Base-by-base conservation (phyloP, 2,113 vertebrate genomes). In the Probosciger aterrimus region DNA sequence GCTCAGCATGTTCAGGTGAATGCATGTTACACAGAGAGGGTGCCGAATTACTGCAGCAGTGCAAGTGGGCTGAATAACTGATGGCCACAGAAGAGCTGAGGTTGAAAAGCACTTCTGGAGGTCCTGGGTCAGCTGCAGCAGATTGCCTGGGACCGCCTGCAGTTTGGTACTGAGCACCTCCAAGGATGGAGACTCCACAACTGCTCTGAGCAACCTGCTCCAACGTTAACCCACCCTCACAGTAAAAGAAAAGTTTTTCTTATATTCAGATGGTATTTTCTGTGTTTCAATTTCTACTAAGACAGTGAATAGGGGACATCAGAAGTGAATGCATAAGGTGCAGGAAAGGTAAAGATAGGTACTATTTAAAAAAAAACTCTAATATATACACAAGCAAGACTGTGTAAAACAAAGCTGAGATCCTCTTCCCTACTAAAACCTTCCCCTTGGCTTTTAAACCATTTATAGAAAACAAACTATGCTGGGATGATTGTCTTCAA, bases 401-500 rank as follows among this genome's bases (percentile, higher is more conserved):
- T 7, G 31, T 79, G 33, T 47, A 92, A 85, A 93, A 88, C 14
- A 39, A 94, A 71, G 35, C 70, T 83, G 85, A 24, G 28, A 87
- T 30, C 20, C 33, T 55, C 43, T 92, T 28, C 78, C 83, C 59
- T 27, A 76, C 15, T 91, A 91, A 95, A 96, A 94, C 86, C 5
- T n/a, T 53, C 7, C 84, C 55, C 50, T 93, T 37, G 74, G 43
- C 44, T 94, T 92, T 62, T 46, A 90, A 83, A 86, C 80, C 22
- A 71, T 39, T 92, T 94, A 60, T 88, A 88, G 74, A 92, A 82
- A 96, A 84, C 39, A 28, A 96, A 96, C 77, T 75, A 77, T 64
- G 14, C 11, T 73, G 71, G 60, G 31, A 88, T 94, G 68, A 97
- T 62, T 62, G 55, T 14, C 90, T 92, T 92, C 74, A 93, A 96